Evolutionary conservation across 1,140 invertebrate genomes (phyloP), one percentile per base, ranked within the genome.

Genomic region (Neodiprion pinetum): DNA sequence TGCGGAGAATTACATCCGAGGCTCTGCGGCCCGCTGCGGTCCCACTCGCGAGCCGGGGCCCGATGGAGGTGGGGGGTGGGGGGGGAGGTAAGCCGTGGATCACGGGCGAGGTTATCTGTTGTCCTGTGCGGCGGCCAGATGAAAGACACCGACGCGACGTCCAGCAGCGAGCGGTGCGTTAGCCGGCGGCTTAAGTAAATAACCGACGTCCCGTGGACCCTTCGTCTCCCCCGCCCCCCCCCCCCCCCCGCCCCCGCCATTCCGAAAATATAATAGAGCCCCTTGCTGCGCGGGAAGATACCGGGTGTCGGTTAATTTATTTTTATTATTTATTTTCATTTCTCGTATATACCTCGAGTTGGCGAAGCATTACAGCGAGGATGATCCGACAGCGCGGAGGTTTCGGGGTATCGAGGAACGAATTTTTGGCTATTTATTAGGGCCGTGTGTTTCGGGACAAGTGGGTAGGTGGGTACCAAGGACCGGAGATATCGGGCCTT

Each of bases 151-250:
- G 83, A 84, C 83, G 53, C 53, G 80, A 78, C 78, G 81, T 83
- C 82, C 84, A 84, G 80, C 81, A 81, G 80, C 80, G 76, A 78
- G 73, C 79, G 80, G 81, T 85, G 81, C 80, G 84, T 85, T 84
- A 85, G 80, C 80, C 76, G 71, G 78, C 76, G 80, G 79, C 82
- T 83, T 80, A 80, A 83, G 83, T 85, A 86, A 86, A 86, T 86
- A 86, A 85, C 76, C 82, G 78, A 75, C 82, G 79, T 80, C 79
- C 78, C 74, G 74, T 78, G 72, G n/a, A 61, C 11, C 53, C 53
- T 17, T 17, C 53, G 53, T 40, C 1, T 40, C 28, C 28, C 28
- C 28, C 28, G 2, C 8, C 53, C 53, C 53, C 4, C 28, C 28
- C 28, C 2, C 28, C 1, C 9, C 53, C 53, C 4, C 4, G n/a